Evolutionary conservation across 2,797 vertebrate genomes (phyloP), one percentile per base, ranked within the genome.

Genomic region (Sebastes jordani): DNA sequence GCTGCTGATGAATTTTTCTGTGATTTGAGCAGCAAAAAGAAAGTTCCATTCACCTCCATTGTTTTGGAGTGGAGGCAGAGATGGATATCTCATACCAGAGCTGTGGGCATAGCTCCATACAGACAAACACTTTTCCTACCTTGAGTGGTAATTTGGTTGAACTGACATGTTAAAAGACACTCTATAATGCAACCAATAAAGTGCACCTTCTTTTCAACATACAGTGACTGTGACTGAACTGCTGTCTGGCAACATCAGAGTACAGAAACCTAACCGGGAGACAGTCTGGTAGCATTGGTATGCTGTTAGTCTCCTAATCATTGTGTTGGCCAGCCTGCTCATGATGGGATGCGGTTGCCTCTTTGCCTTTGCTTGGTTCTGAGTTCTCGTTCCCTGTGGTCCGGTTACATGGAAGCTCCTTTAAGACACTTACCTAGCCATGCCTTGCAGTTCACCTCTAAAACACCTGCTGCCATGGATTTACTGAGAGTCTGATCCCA

Each of bases 181-280:
- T 11, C 16, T 30, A n/a, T 13, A 60, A 14, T 29, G 22, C 27
- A 64, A 46, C 5, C 29, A 82, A 73, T 70, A 76, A 82, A 82
- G 49, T 27, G 13, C 22, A 54, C 13, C n/a, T 70, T 70, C 16
- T 78, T 84, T 81, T 72, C 29, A 63, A 70, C 10, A 22, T 6
- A 5, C 30, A 6, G 49, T 49, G 7, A 23, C 32, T 27, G 49
- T 27, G 49, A 63, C 32, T 46, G 60, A 59, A 65, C 29, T 72
- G 46, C 36, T 72, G 58, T 74, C 27, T 46, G 49, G 4, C n/a
- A 58, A 16, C 16, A 22, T 61, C 63, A 20, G 38, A 42, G 38
- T 42, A 42, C 38, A 42, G 13, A 61, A 38, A 71, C 18, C 54
- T 23, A 20, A 55, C 22, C 7, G 38, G 34, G 30, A 62, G 32